Base-by-base conservation (phyloP, 1,140 invertebrate genomes). In the Anastrepha obliqua region DNA sequence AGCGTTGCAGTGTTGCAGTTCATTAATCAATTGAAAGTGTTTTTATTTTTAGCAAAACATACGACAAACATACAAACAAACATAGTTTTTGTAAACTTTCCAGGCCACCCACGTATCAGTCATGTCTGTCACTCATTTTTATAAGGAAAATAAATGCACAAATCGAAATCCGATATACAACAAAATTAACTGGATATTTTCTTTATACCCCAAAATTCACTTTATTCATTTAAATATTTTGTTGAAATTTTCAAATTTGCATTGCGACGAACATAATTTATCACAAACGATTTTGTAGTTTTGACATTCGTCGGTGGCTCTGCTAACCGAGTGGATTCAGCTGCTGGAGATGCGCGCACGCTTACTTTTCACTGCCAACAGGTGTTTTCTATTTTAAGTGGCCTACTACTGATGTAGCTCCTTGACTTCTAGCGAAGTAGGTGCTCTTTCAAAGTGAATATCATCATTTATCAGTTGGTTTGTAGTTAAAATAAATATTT, bases 1-100 rank as follows among this genome's bases (percentile, higher is more conserved):
- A 29, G 29, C 1, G 29, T 3, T 4, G 20, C 42, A 87, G 11
- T 87, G 86, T 87, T 67, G 86, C 86, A 87, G 60, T 87, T 87
- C 86, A 87, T 87, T 87, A 62, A 87, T 87, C 86, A 87, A 87
- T 51, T 20, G 59, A 42, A 60, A 62, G 42, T 86, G 85, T 62
- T 62, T 42, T 90, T 91, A 90, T 90, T 90, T 87, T 29, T 39
- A 62, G 42, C 39, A 42, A 64, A 81, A 81, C 74, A 55, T 81
- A 20, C 74, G 20, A 81, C 6, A 55, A 51, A n/a, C n/a, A n/a
- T n/a, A n/a, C n/a, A n/a, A n/a, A n/a, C n/a, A n/a, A n/a, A 81
- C 17, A 81, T 81, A 58, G 47, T 81, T 55, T 74, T 81, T 42
- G n/a, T 8, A 55, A 81, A 11, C n/a, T 81, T n/a, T 55, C 55